Base-by-base conservation (phyloP, 2,113 vertebrate genomes). In the Phoenicopterus ruber region DNA sequence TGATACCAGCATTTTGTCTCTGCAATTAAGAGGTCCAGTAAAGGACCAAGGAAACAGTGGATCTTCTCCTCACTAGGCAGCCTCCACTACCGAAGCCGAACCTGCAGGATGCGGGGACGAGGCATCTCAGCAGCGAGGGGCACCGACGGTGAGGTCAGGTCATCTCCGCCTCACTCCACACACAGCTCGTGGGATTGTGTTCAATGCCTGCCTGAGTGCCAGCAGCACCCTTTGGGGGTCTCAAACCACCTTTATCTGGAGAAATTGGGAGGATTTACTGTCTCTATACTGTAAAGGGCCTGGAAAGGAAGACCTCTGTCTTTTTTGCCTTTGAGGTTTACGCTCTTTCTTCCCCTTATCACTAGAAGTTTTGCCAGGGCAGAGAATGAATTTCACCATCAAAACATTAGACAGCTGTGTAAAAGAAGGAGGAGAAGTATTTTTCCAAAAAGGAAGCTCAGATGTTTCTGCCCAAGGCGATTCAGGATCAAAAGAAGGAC, bases 401-500 rank as follows among this genome's bases (percentile, higher is more conserved):
- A 82, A 88, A 96, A 94, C 26, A 34, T 55, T n/a, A 74, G 79
- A 86, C 90, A 94, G 92, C 71, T 97, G 94, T 81, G 55, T 67
- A 70, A 93, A 90, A 94, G 86, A 79, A 90, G 65, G 28, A 85
- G 31, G 47, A 94, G 69, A 91, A 73, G 46, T n/a, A 58, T 77
- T 94, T 90, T 90, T 90, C 96, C 42, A 62, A 90, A 88, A 88
- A 90, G 67, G 85, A 90, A 83, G 50, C 88, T 95, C 90, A 95
- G 92, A 92, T 88, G 78, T 88, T 97, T 94, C 92, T 97, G 93
- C 96, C 92, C 82, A 88, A 81, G 95, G 96, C 95, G 77, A 22
- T 82, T 78, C 71, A 84, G 90, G 96, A 96, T 96, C 96, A 96
- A 96, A 96, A 96, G 94, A 14, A 93, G 76, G 90, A 88, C 67